These are phyloP conservation scores for Mnemiopsis leidyi DNA, from an alignment of 37 sponge, comb jelly and placozoan species.

Conservation along the genomic window DNA sequence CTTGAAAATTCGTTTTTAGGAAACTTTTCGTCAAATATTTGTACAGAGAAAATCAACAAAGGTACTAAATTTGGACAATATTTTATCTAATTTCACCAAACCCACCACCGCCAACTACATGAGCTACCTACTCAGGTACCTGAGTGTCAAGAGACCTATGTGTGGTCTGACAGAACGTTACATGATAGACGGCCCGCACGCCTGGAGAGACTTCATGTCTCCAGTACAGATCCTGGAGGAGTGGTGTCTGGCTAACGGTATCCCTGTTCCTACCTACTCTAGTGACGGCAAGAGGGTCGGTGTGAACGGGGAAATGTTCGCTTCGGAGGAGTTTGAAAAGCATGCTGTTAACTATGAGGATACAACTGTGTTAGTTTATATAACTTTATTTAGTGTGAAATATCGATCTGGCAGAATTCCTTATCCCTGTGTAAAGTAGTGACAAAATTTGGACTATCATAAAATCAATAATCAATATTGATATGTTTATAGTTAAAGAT, in stretches of 20 bases:
- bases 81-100: neutral
- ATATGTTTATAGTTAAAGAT: too few species aligned
- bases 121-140: neutral
- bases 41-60: neutral
- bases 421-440: too few species aligned
- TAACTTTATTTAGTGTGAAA: too few species aligned
- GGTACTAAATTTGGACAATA: neutral
- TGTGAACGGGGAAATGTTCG: neutral
- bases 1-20: too few species aligned
- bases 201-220: conserved; percentile 27
- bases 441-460: too few species aligned
- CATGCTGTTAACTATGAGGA: neutral
- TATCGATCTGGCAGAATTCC: too few species aligned
- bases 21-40: too few species aligned
- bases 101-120: too few species aligned
- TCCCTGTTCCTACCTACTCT: neutral
- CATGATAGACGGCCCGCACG: conserved; percentile 28
- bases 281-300: conserved; percentile 16
- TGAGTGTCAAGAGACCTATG: conserved; percentile 34
- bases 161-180: neutral
- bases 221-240: conserved; percentile 44
- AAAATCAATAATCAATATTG: too few species aligned
- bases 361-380: neutral
- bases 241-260: conserved; percentile 36
- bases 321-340: conserved; percentile 14